Percentiles rank a stretch among this genome's conserved stretches.
phyloP scores from a whole-genome alignment of 2,797 vertebrate genomes.

The Pitangus sulphuratus region DNA sequence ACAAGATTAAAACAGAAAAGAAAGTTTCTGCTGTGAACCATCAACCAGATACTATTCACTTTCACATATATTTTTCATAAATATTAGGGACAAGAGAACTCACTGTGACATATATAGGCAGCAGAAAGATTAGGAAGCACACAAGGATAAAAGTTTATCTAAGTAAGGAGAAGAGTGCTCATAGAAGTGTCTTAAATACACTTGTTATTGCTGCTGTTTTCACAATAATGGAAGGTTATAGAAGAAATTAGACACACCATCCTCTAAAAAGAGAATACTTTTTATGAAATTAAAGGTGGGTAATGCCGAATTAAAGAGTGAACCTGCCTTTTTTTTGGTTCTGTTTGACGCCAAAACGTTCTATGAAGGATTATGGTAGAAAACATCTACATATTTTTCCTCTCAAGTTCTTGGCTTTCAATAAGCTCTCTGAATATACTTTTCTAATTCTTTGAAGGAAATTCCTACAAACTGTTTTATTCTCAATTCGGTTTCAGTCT shows the following conservation, averaged over 20 bases:
- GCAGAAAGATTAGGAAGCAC: neutral
- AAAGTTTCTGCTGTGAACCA: neutral
- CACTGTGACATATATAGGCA: neutral
- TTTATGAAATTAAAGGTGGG: conserved; percentile 66
- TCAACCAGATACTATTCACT: neutral
- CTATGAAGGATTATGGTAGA: conserved; percentile 55
- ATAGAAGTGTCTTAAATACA: neutral
- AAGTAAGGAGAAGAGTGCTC: neutral
- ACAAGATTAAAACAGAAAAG: neutral
- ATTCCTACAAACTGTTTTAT: neutral
- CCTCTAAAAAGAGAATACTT: neutral
- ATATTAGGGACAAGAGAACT: neutral
- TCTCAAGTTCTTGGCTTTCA: neutral
- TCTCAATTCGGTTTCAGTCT: neutral
- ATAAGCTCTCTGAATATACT: neutral
- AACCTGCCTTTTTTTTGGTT: conserved; percentile 41
- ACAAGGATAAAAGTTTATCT: neutral
- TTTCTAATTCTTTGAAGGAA: neutral
- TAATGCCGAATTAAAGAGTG: conserved; percentile 62
- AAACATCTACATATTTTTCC: conserved; percentile 57
- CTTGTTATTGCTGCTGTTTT: neutral
- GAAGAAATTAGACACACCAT: neutral
- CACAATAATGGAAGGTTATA: neutral
- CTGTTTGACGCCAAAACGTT: conserved; percentile 75
- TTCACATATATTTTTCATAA: neutral